Conservation (phyloP, 2,888 invertebrate genomes). For the Andrena minutula region DNA sequence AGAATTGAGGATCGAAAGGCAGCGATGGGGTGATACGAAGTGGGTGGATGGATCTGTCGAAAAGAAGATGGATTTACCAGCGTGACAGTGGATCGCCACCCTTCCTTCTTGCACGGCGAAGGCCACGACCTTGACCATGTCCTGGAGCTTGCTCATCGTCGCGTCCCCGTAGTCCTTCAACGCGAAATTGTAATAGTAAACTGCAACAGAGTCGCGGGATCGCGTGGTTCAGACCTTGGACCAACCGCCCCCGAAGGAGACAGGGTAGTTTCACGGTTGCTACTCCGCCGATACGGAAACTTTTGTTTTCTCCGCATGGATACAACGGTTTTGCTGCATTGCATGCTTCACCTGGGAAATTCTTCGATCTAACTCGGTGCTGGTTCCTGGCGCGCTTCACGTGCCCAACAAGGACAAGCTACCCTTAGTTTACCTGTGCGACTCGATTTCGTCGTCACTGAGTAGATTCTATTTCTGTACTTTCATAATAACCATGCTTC, state of each 20-base stretch:
- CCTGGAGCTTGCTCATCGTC: conserved; percentile 90
- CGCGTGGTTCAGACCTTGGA: conserved; percentile 14
- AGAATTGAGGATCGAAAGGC: conserved; percentile 16
- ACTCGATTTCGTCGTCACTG: conserved; percentile 10
- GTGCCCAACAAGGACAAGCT: conserved; percentile 40
- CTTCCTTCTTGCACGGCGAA: conserved; percentile 93
- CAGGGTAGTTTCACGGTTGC: conserved; percentile 21
- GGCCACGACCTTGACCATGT: conserved; percentile 96
- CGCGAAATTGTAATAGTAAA: conserved; percentile 96
- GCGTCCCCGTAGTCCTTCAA: conserved; percentile 95
- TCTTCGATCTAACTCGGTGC: conserved; percentile 73
- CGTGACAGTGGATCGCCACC: conserved; percentile 95
- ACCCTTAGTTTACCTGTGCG: background rate
- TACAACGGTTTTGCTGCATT: conserved; percentile 77
- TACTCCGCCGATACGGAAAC: conserved; percentile 29
- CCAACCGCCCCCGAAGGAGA: background rate
- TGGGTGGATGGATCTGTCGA: conserved; percentile 31
- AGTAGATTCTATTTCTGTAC: conserved; percentile 14
- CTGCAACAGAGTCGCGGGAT: conserved; percentile 85
- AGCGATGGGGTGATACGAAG: conserved; percentile 13
- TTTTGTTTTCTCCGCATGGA: conserved; percentile 66
- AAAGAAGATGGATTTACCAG: conserved; percentile 86
- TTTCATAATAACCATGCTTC: background rate
- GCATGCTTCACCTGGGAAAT: conserved; percentile 76
- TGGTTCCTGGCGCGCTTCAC: conserved; percentile 27